phyloP scores from a whole-genome alignment of 2,888 invertebrate genomes.

The Brassicogethes aeneus region DNA sequence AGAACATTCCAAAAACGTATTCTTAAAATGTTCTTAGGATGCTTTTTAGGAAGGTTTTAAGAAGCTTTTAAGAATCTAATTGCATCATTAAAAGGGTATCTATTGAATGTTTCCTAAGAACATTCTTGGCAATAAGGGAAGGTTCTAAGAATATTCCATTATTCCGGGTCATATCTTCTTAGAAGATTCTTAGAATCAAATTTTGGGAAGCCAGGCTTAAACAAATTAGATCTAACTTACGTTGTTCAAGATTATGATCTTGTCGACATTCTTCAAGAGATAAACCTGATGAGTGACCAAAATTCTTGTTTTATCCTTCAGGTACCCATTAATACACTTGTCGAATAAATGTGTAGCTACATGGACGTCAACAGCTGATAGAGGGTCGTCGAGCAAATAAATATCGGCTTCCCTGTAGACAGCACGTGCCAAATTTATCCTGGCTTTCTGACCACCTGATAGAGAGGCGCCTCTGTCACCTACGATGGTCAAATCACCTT shows the following conservation, averaged over 20 bases:
- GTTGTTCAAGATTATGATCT: constrained; percentile 46
- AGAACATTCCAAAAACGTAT: no score
- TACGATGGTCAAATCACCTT: constrained; percentile 62
- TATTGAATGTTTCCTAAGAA: no score
- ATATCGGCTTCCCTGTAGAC: constrained; percentile 61
- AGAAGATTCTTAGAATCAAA: no score
- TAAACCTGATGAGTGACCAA: constrained; percentile 78
- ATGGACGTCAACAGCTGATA: constrained; percentile 71
- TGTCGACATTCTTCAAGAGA: constrained; percentile 54
- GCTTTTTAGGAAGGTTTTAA: no score
- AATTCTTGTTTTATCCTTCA: constrained; percentile 57
- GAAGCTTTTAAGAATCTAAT: no score
- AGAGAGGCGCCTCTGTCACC: constrained; percentile 67
- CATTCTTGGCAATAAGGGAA: no score
- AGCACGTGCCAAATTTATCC: constrained; percentile 57
- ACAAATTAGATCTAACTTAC: no score
- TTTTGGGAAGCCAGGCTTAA: no score
- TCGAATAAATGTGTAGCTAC: constrained; percentile 69
- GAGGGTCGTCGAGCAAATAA: constrained; percentile 71
- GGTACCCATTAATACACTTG: constrained; percentile 57
- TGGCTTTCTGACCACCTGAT: constrained; percentile 70
- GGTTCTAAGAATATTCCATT: no score
- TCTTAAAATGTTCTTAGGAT: no score
- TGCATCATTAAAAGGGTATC: no score
- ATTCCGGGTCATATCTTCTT: no score